Conservation (phyloP, 1,140 invertebrate species). For the Aplysia californica region DNA sequence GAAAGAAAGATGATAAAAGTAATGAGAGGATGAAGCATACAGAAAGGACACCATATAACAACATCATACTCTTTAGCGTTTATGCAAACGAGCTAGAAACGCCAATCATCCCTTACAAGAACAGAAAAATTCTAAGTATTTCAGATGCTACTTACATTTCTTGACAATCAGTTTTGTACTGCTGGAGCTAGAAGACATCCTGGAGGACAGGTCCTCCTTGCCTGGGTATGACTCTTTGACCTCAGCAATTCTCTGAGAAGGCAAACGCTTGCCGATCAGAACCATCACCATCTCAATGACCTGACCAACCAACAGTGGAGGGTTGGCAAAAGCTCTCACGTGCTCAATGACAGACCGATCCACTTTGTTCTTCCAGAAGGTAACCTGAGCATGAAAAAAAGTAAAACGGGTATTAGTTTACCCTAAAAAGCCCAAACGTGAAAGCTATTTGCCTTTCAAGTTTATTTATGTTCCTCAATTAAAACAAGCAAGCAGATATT, state of each 20-base stretch:
- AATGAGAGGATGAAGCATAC: too few species aligned
- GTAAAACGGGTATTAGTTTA: too few species aligned
- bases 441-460: too few species aligned
- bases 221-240: constrained; percentile 36
- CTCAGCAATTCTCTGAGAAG: constrained; percentile 56
- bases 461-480: too few species aligned
- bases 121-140: too few species aligned
- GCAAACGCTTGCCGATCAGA: constrained; percentile 63
- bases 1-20: too few species aligned
- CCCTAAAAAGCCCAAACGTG: too few species aligned
- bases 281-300: constrained; percentile 69
- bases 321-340: constrained; percentile 61
- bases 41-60: too few species aligned
- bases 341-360: constrained; percentile 65
- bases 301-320: constrained; percentile 63
- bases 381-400: constrained; percentile 48
- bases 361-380: constrained; percentile 64
- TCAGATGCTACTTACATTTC: constrained; percentile 63
- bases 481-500: too few species aligned
- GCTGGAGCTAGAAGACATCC: constrained; percentile 63
- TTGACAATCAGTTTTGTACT: constrained; percentile 54
- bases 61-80: too few species aligned
- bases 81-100: too few species aligned
- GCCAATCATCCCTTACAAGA: too few species aligned
- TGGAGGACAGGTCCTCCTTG: constrained; percentile 59